phyloP scores from a whole-genome alignment of 2,113 vertebrate genomes.

The Galemys pyrenaicus region DNA sequence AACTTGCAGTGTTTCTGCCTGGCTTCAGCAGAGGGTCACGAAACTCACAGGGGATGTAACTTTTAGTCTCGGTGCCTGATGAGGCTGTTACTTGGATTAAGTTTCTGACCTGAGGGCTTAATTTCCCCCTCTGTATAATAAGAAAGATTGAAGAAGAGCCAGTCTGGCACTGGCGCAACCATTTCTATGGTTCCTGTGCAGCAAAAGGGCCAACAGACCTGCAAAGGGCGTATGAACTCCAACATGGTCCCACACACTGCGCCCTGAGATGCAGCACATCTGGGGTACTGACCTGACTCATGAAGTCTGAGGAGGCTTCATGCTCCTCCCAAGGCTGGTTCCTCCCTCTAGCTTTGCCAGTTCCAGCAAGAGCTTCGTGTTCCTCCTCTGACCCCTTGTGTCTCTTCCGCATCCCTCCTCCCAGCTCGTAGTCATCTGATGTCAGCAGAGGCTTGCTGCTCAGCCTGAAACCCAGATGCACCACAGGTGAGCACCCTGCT shows the following conservation, averaged over 20 bases:
- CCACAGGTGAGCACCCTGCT: neutral
- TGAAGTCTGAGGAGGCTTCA: conserved; percentile 86
- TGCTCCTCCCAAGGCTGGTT: conserved; percentile 92
- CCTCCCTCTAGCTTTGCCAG: conserved; percentile 88
- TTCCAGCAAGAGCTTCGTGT: conserved; percentile 86
- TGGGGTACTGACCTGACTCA: conserved; percentile 90
- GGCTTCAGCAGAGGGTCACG: neutral
- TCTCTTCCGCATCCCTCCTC: conserved; percentile 91
- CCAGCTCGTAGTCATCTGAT: conserved; percentile 93
- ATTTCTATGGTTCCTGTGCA: neutral
- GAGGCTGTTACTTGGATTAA: neutral
- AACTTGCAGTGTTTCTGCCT: neutral
- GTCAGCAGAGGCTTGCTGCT: conserved; percentile 90
- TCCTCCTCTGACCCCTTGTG: conserved; percentile 90
- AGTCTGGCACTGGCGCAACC: neutral
- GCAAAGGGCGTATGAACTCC: neutral
- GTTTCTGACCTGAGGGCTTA: neutral
- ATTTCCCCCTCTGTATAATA: neutral
- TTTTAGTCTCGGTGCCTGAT: neutral
- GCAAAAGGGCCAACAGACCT: neutral
- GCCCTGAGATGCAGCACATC: neutral
- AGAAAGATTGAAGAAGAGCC: neutral
- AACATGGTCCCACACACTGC: too few species aligned
- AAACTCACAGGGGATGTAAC: neutral
- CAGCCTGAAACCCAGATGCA: conserved; percentile 88